Conservation (phyloP, 2,888 invertebrate genomes). For the Lycaena phlaeas region DNA sequence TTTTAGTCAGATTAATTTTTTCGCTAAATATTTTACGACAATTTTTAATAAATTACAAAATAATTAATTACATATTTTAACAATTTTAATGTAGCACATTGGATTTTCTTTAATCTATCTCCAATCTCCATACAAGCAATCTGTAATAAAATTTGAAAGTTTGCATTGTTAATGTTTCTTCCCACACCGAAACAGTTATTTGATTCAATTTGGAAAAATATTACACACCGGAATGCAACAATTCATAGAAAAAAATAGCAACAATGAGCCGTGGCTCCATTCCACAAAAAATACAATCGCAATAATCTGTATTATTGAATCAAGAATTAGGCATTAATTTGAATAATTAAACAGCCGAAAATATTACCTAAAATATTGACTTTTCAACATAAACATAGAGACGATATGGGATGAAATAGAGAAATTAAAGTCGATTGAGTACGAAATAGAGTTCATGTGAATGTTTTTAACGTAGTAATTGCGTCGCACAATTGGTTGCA, state of each 20-base stretch:
- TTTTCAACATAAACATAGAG: no score
- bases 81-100: not conserved
- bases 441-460: not conserved
- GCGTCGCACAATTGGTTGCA: not conserved
- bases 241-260: no score
- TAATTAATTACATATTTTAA: not conserved
- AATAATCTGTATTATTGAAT: no score
- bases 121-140: no score
- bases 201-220: no score
- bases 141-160: slow-evolving; percentile 1
- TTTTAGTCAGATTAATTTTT: not conserved
- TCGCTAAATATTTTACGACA: not conserved
- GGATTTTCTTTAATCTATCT: no score
- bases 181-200: slow-evolving; percentile 1
- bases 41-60: not conserved
- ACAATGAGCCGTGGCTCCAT: no score
- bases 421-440: not conserved
- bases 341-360: no score
- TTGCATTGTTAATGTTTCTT: not conserved
- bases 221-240: no score
- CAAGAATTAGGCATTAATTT: no score
- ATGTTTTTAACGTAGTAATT: slow-evolving; percentile 2
- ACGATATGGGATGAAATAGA: not conserved
- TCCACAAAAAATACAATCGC: no score
- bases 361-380: no score